Percentiles rank a stretch among this genome's conserved stretches.
Conservation (phyloP, 2,797 vertebrate genomes). For the Sebastes jordani region DNA sequence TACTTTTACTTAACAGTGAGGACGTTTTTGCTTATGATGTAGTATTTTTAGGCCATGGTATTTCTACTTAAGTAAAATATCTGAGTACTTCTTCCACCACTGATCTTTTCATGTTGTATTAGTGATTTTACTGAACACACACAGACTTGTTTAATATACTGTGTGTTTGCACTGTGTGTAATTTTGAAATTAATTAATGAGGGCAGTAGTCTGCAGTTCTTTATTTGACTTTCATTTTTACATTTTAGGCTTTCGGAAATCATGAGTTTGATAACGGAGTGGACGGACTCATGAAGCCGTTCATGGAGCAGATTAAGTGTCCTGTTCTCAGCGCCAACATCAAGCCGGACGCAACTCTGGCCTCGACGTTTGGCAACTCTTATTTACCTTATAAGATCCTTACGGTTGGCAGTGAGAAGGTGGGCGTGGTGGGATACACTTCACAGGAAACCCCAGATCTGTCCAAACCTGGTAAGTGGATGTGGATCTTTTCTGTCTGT, state of each 20-base stretch:
- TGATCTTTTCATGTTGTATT: background rate
- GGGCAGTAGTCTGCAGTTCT: background rate
- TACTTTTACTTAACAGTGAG: no score
- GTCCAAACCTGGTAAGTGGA: slow-evolving; percentile 86
- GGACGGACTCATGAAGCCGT: slow-evolving; percentile 87
- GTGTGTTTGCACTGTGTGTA: no score
- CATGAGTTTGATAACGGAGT: slow-evolving; percentile 95
- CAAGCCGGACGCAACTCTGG: slow-evolving; percentile 72
- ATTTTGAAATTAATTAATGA: no score
- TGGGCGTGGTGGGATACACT: slow-evolving; percentile 93
- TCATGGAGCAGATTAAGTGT: slow-evolving; percentile 84
- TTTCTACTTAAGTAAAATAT: background rate
- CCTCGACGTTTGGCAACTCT: slow-evolving; percentile 73
- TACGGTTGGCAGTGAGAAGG: slow-evolving; percentile 72
- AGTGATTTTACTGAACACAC: background rate
- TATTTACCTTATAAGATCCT: slow-evolving; percentile 84
- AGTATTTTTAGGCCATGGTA: no score
- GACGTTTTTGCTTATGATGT: no score
- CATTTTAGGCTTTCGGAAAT: slow-evolving; percentile 89
- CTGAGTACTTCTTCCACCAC: background rate
- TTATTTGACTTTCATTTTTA: background rate
- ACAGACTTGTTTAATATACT: no score
- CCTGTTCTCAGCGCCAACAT: slow-evolving; percentile 91
- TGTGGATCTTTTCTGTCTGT: background rate
- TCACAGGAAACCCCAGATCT: slow-evolving; percentile 89